These are phyloP conservation scores for Balaeniceps rex DNA, from an alignment of 2,113 vertebrate species.

Conservation along the genomic window DNA sequence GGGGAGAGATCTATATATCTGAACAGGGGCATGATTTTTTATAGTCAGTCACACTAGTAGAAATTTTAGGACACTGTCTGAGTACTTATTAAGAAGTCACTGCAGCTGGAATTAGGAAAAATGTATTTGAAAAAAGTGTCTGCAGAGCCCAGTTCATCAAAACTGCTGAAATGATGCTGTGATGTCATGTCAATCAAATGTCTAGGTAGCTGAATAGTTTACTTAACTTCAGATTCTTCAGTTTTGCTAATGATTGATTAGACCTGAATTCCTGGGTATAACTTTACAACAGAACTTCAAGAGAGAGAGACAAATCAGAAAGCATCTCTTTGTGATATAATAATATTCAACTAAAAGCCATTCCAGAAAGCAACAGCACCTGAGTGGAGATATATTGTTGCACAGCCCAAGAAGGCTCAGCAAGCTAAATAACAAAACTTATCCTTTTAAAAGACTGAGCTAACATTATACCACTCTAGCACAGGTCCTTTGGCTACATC, in stretches of 20 bases:
- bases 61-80: background rate
- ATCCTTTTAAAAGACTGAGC: slow-evolving; percentile 9
- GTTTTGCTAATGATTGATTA: background rate
- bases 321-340: background rate
- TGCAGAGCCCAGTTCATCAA: background rate
- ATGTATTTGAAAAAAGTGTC: background rate
- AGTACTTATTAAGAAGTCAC: background rate
- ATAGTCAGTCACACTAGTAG: background rate
- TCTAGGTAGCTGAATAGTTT: background rate
- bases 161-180: slow-evolving; percentile 1
- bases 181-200: background rate
- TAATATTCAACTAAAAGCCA: background rate
- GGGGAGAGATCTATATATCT: background rate
- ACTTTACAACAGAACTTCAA: background rate
- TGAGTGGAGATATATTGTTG: background rate
- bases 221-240: background rate
- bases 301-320: background rate
- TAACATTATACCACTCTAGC: background rate
- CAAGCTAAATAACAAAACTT: slow-evolving; percentile 14
- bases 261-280: background rate
- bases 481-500: slow-evolving; percentile 7
- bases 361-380: background rate
- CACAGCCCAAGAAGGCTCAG: background rate
- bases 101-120: background rate
- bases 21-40: background rate